Evolutionary conservation across 2,888 invertebrate species (phyloP).

Genomic region (Nymphalis urticae): DNA sequence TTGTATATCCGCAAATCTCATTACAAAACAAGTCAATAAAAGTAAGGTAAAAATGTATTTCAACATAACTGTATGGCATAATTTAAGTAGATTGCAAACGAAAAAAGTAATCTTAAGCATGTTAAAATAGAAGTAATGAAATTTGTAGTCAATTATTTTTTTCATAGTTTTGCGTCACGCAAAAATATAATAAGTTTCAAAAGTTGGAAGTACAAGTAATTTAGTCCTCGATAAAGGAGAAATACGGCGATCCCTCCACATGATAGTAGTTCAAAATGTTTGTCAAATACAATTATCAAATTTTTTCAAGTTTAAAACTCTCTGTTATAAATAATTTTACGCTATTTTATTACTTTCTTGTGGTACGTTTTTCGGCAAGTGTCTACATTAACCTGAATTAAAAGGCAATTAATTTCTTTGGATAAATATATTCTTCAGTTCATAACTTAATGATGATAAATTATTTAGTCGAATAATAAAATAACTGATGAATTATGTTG

Average conservation of each 20-base stretch:
- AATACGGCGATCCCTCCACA: conserved; percentile 25
- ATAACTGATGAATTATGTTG: neutral
- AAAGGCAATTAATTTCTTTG: too few relatives aligned
- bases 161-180: conserved; percentile 33
- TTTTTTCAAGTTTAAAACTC: too few relatives aligned
- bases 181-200: conserved; percentile 30
- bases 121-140: conserved; percentile 10
- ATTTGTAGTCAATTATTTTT: conserved; percentile 23
- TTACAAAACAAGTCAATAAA: neutral
- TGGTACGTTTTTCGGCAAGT: too few relatives aligned
- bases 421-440: neutral
- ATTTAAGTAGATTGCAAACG: conserved; percentile 19
- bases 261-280: conserved; percentile 17
- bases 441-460: neutral
- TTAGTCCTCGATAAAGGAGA: conserved; percentile 29
- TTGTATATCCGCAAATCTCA: neutral
- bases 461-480: neutral
- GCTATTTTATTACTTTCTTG: neutral
- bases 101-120: conserved; percentile 9
- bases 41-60: conserved; percentile 11
- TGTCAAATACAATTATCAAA: conserved; percentile 8
- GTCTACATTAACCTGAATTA: too few relatives aligned
- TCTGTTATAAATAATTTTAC: too few relatives aligned
- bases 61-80: neutral
- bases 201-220: conserved; percentile 31